Percentiles rank a stretch among this genome's conserved stretches.
Evolutionary conservation across 2,113 vertebrate species (phyloP).

Genomic region (Ailurus styani): DNA sequence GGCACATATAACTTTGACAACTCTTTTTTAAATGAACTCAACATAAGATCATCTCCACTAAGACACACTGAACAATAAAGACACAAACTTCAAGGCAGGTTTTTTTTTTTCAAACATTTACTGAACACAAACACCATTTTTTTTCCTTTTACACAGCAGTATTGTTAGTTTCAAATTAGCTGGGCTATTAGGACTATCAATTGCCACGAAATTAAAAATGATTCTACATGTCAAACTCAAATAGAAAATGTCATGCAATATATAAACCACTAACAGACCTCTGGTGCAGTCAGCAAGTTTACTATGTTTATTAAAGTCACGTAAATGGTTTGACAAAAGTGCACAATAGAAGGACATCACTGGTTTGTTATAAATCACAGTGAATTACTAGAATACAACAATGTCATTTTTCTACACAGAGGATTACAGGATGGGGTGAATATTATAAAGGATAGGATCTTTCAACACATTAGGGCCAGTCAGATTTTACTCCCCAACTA

Average conservation of each 20-base stretch:
- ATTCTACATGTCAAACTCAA: slow-evolving; percentile 66
- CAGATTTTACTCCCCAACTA: slow-evolving; percentile 31
- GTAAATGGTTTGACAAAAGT: slow-evolving; percentile 64
- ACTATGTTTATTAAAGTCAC: slow-evolving; percentile 65
- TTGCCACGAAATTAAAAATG: slow-evolving; percentile 62
- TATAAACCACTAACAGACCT: slow-evolving; percentile 59
- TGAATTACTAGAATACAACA: slow-evolving; percentile 57
- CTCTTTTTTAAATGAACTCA: slow-evolving; percentile 23
- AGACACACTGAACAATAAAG: slow-evolving; percentile 59
- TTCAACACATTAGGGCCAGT: slow-evolving; percentile 33
- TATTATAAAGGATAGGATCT: slow-evolving; percentile 29
- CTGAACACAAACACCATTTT: slow-evolving; percentile 68
- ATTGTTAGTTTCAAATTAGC: slow-evolving; percentile 66
- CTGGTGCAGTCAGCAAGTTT: slow-evolving; percentile 57
- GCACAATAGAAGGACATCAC: slow-evolving; percentile 65
- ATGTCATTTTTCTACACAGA: background rate
- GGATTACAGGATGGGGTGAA: background rate
- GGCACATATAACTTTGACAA: background rate
- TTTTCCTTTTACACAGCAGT: slow-evolving; percentile 68
- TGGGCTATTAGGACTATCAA: slow-evolving; percentile 54
- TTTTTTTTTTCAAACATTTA: slow-evolving; percentile 71
- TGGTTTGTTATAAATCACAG: slow-evolving; percentile 62
- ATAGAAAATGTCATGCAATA: slow-evolving; percentile 62
- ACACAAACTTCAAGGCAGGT: slow-evolving; percentile 63
- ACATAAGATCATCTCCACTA: slow-evolving; percentile 31